A percentile compares a stretch with the other conserved stretches of the same genome.
phyloP scores from a whole-genome alignment of 2,888 invertebrate species.

The Drosophila tanythrix region DNA sequence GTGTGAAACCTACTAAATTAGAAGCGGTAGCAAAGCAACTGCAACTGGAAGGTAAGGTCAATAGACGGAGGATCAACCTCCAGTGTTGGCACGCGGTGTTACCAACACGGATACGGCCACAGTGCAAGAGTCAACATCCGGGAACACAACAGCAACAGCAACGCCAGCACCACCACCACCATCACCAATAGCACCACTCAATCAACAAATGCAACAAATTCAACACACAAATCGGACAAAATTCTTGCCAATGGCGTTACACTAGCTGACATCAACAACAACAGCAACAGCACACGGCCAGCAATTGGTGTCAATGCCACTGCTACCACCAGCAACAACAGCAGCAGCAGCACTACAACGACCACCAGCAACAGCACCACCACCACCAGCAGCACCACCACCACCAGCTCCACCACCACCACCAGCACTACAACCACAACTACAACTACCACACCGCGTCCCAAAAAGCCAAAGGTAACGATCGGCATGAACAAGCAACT shows the following conservation, averaged over 20 bases:
- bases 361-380: neutral
- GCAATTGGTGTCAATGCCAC: constrained; percentile 4
- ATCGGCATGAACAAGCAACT: constrained; percentile 81
- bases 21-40: constrained; percentile 6
- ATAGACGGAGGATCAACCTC: constrained; percentile 1
- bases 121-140: neutral
- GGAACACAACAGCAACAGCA: constrained; percentile 4
- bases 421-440: constrained; percentile 68
- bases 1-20: constrained; percentile 2
- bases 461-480: constrained; percentile 86
- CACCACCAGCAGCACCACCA: neutral
- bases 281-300: neutral
- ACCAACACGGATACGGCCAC: constrained; percentile 34
- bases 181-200: neutral
- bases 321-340: constrained; percentile 8
- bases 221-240: constrained; percentile 12
- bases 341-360: constrained; percentile 9
- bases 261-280: constrained; percentile 8
- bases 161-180: neutral
- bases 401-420: constrained; percentile 35
- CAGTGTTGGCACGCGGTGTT: constrained; percentile 37
- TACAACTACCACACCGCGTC: constrained; percentile 81
- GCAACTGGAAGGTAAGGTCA: constrained; percentile 9
- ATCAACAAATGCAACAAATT: constrained; percentile 19
- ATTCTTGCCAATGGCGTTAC: constrained; percentile 33